These are phyloP conservation scores for Danaus chrysippus DNA, from an alignment of 2,888 invertebrate species.

Conservation along the genomic window DNA sequence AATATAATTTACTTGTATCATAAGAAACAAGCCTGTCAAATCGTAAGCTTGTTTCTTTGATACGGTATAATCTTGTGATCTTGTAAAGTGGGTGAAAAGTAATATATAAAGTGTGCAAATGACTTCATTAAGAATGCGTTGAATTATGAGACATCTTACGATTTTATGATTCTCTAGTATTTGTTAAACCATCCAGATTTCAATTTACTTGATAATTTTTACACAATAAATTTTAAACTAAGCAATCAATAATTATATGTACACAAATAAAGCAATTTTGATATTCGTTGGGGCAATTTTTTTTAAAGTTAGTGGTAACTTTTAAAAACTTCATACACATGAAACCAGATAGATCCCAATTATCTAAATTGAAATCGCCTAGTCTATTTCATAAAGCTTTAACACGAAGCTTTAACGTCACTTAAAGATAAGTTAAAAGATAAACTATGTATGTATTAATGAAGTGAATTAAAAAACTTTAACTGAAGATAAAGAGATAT, in stretches of 20 bases:
- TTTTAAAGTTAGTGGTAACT: too few relatives aligned
- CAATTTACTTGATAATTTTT: too few relatives aligned
- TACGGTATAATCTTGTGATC: constrained; percentile 7
- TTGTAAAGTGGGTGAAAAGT: constrained; percentile 15
- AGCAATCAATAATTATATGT: too few relatives aligned
- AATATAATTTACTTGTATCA: constrained; percentile 38
- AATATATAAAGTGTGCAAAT: constrained; percentile 12
- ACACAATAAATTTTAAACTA: too few relatives aligned
- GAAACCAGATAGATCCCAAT: too few relatives aligned
- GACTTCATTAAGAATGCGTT: constrained; percentile 5
- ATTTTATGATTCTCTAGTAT: constrained; percentile 1
- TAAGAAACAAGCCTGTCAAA: constrained; percentile 25
- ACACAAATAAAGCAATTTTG: too few relatives aligned
- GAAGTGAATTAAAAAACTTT: too few relatives aligned
- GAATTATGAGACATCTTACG: background rate
- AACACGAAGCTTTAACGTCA: constrained; percentile 21
- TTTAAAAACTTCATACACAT: too few relatives aligned
- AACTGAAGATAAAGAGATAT: too few relatives aligned
- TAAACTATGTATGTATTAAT: constrained; percentile 26
- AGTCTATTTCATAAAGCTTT: constrained; percentile 6
- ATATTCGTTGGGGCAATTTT: too few relatives aligned
- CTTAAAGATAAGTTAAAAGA: constrained; percentile 19
- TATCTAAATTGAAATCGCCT: constrained; percentile 14
- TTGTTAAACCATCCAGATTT: too few relatives aligned
- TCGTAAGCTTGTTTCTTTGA: constrained; percentile 23